These are phyloP conservation scores for Actenoides hombroni DNA, from an alignment of 2,113 vertebrate genomes.

Conservation along the genomic window DNA sequence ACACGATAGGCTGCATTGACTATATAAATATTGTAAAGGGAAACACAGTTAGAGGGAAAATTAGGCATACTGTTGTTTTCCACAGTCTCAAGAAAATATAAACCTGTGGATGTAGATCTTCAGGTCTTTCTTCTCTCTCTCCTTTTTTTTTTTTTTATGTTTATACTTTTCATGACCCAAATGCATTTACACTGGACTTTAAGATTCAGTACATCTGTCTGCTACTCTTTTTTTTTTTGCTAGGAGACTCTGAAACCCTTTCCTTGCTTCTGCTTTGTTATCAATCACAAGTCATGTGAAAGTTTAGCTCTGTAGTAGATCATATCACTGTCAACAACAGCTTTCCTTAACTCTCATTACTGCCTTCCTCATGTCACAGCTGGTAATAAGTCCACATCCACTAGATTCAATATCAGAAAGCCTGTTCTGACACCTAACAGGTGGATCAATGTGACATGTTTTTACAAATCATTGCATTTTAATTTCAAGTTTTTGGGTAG, in stretches of 20 bases:
- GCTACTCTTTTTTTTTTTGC: neutral
- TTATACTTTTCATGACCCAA: conserved; percentile 29
- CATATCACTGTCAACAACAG: conserved; percentile 67
- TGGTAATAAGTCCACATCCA: conserved; percentile 50
- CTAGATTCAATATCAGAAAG: conserved; percentile 65
- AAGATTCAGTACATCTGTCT: conserved; percentile 55
- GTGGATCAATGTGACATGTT: neutral
- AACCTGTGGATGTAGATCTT: neutral
- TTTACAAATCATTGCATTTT: neutral
- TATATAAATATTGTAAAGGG: neutral
- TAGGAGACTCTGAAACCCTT: neutral
- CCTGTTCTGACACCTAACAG: neutral
- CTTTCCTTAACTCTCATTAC: conserved; percentile 69
- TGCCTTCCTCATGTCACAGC: conserved; percentile 17
- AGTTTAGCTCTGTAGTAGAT: conserved; percentile 10
- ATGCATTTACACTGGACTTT: conserved; percentile 24
- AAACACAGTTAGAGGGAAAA: neutral
- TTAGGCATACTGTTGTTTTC: neutral
- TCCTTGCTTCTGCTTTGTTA: conserved; percentile 26
- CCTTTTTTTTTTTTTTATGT: neutral
- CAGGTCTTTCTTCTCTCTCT: neutral
- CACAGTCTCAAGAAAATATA: neutral
- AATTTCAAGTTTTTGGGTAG: neutral
- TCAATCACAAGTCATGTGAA: conserved; percentile 17
- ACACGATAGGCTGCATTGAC: neutral